Evolutionary conservation across 2,888 invertebrate species (phyloP).

Genomic region (Arrhopalites spinosus): DNA sequence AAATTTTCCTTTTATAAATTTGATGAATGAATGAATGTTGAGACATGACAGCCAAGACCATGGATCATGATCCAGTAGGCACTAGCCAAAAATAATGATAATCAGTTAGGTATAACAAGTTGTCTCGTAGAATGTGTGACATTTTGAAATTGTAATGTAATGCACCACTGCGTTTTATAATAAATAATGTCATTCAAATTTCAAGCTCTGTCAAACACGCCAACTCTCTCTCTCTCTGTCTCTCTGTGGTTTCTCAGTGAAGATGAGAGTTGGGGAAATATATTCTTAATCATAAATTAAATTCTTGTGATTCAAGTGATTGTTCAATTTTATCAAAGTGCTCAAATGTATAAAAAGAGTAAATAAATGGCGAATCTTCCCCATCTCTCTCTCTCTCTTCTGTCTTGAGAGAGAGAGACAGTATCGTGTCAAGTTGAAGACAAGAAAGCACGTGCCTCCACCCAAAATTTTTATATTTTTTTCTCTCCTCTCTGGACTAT

Average conservation of each 20-base stretch:
- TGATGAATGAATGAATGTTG: too few relatives aligned
- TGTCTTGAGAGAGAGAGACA: too few relatives aligned
- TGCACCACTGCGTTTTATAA: conserved; percentile 25
- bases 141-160: conserved; percentile 30
- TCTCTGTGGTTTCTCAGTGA: too few relatives aligned
- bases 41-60: too few relatives aligned
- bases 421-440: too few relatives aligned
- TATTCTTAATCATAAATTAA: too few relatives aligned
- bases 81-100: conserved; percentile 1
- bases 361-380: background rate
- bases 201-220: conserved; percentile 15
- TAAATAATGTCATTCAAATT: conserved; percentile 38
- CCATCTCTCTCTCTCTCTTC: too few relatives aligned
- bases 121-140: conserved; percentile 19
- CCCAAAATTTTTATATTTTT: conserved; percentile 25
- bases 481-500: too few relatives aligned
- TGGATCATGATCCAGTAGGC: background rate
- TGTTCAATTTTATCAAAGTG: too few relatives aligned
- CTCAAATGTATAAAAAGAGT: background rate
- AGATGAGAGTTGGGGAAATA: too few relatives aligned
- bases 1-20: too few relatives aligned
- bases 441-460: conserved; percentile 2
- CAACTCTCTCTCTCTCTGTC: background rate
- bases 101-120: background rate
- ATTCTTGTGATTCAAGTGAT: too few relatives aligned